Evolutionary conservation across 2,888 invertebrate genomes (phyloP).

Genomic region (Argyra leucocephala): DNA sequence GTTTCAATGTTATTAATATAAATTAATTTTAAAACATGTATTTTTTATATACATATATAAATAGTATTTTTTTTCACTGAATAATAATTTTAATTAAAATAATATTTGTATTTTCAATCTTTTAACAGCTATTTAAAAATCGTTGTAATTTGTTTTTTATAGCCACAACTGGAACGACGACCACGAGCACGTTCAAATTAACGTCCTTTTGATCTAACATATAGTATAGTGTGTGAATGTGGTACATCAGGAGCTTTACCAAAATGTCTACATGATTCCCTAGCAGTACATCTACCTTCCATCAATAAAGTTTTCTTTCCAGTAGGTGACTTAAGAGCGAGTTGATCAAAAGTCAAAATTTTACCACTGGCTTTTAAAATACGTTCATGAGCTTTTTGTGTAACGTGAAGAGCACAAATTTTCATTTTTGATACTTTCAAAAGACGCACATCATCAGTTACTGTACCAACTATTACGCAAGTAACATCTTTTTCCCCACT

Average conservation of each 20-base stretch:
- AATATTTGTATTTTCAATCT: not conserved
- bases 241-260: slow-evolving; percentile 97
- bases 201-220: slow-evolving; percentile 93
- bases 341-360: slow-evolving; percentile 93
- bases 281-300: slow-evolving; percentile 88
- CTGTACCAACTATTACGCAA: slow-evolving; percentile 88
- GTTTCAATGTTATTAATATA: no score
- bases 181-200: slow-evolving; percentile 95
- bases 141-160: slow-evolving; percentile 63
- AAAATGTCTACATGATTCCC: slow-evolving; percentile 93
- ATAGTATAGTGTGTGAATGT: slow-evolving; percentile 92
- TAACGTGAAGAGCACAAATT: slow-evolving; percentile 88
- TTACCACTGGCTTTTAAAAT: slow-evolving; percentile 95
- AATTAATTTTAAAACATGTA: no score
- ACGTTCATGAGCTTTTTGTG: slow-evolving; percentile 88
- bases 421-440: slow-evolving; percentile 85
- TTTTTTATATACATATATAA: no score
- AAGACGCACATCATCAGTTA: slow-evolving; percentile 91
- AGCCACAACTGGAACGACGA: slow-evolving; percentile 89
- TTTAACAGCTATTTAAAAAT: slow-evolving; percentile 9
- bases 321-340: slow-evolving; percentile 85
- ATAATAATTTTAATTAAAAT: not conserved
- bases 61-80: no score
- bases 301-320: slow-evolving; percentile 90
- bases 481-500: slow-evolving; percentile 73